Conservation (phyloP, 2,113 vertebrate genomes). For the Chionodraco myersi region DNA sequence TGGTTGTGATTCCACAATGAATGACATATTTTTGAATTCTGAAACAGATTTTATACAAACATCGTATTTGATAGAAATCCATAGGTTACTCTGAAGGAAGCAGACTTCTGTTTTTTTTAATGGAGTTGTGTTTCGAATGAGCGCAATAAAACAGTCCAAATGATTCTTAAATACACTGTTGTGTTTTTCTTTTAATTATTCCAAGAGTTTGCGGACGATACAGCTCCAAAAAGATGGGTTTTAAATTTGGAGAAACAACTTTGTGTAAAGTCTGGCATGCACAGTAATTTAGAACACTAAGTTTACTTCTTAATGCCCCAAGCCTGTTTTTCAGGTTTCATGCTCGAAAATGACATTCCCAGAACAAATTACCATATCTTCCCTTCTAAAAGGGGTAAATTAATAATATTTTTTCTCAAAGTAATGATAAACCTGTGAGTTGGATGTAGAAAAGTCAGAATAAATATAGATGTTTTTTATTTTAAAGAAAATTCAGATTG, state of each 20-base stretch:
- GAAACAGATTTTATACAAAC: slow-evolving; percentile 65
- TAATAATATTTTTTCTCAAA: no score
- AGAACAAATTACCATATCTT: no score
- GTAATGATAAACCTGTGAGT: no score
- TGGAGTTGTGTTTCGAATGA: slow-evolving; percentile 56
- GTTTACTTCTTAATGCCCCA: no score
- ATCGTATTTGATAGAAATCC: slow-evolving; percentile 42
- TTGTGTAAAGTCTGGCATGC: not conserved
- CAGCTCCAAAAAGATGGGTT: not conserved
- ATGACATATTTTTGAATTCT: slow-evolving; percentile 42
- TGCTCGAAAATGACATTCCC: no score
- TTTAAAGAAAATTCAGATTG: no score
- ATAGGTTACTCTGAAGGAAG: slow-evolving; percentile 42
- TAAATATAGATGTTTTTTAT: no score
- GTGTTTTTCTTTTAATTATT: not conserved
- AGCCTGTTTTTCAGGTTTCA: no score
- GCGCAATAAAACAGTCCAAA: slow-evolving; percentile 64
- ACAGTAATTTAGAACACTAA: not conserved
- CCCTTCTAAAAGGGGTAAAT: no score
- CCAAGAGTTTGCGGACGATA: not conserved
- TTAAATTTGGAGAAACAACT: no score
- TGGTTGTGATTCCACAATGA: slow-evolving; percentile 38
- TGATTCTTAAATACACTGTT: slow-evolving; percentile 48
- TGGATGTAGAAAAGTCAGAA: no score
- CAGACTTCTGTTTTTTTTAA: slow-evolving; percentile 30